Evolutionary conservation across 1,140 invertebrate genomes (phyloP), one percentile per base, ranked within the genome.

Genomic region (Drosophila trapezifrons): DNA sequence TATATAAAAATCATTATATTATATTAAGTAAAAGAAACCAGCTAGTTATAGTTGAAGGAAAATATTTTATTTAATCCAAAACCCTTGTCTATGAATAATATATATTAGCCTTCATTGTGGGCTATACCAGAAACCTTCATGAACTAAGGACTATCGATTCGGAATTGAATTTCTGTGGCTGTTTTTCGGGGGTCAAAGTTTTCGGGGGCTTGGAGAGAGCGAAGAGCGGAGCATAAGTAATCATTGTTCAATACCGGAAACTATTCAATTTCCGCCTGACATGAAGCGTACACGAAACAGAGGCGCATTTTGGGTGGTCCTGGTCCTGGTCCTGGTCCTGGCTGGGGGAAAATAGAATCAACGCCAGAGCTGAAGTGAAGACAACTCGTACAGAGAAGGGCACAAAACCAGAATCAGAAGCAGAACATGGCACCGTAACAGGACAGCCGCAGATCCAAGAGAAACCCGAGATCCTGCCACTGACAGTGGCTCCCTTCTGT

Each of bases 211-310:
- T 43, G 66, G 12, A 12, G 52, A 42, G 27, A 29, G 25, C 7
- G 37, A 13, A 27, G n/a, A 27, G 45, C 35, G 20, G 8, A 58
- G 66, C 52, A 47, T 58, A 78, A 79, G 78, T 91, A 91, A 90
- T 90, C 80, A 91, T 79, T 90, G 80, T 81, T 90, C 78, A 80
- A 90, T 89, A 91, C 80, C 80, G 84, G 84, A 91, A 89, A 90
- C 74, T 90, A 85, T 91, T 90, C 87, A 90, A 90, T 90, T 90
- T 90, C 86, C 86, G 83, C 76, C 73, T 84, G 80, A 80, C 85
- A 89, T 85, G 78, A 82, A 72, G 72, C 79, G 71, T 83, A 75
- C 65, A 86, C 83, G 58, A 66, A 67, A 74, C 66, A 62, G 66
- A 45, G 52, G 20, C 54, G 27, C 55, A 20, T 32, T 6, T 51